These are phyloP conservation scores for Slavum lentiscoides DNA, from an alignment of 2,888 invertebrate species.

Conservation along the genomic window DNA sequence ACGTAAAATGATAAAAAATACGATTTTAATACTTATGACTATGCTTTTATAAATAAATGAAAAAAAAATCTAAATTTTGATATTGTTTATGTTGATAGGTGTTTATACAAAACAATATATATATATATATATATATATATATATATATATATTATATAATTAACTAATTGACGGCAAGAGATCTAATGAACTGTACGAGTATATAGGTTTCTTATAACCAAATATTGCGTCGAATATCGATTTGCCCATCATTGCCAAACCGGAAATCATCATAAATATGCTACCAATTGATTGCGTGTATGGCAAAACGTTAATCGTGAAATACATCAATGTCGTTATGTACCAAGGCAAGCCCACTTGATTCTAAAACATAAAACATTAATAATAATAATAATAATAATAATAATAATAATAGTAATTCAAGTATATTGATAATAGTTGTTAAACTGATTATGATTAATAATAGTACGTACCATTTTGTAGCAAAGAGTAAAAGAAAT, in stretches of 20 bases:
- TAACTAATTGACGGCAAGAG: constrained; percentile 55
- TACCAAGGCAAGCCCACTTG: constrained; percentile 65
- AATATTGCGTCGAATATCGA: constrained; percentile 35
- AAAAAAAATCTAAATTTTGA: constrained; percentile 13
- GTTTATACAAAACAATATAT: constrained; percentile 12
- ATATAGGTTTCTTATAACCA: constrained; percentile 48
- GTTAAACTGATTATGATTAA: no score
- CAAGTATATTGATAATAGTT: neutral
- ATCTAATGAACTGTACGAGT: constrained; percentile 57
- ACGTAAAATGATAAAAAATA: constrained; percentile 11
- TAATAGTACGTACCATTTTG: no score
- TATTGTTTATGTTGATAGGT: neutral
- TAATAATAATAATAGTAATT: neutral
- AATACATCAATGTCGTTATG: constrained; percentile 62
- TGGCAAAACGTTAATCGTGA: constrained; percentile 64
- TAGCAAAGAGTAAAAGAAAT: no score
- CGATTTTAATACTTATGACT: constrained; percentile 11
- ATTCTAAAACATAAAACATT: constrained; percentile 61
- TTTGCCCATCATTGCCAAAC: constrained; percentile 43
- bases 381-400: neutral
- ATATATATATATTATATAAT: neutral
- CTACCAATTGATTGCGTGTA: constrained; percentile 60
- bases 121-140: no score
- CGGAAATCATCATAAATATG: constrained; percentile 52
- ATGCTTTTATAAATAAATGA: constrained; percentile 13